Conservation (phyloP, 2,888 invertebrate species). For the Drepanosiphum platanoidis region DNA sequence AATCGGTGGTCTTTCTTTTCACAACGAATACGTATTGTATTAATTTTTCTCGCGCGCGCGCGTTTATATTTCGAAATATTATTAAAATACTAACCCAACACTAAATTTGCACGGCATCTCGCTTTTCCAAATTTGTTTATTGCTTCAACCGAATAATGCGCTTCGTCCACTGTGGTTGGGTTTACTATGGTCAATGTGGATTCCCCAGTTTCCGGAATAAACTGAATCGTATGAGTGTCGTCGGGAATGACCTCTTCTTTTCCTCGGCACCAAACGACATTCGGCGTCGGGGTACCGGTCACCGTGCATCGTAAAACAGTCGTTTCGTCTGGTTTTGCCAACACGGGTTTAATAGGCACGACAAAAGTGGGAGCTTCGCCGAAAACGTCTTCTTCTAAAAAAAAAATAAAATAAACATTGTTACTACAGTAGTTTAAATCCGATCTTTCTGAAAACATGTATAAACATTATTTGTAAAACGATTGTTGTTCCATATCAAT, state of each 20-base stretch:
- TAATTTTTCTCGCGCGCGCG: not conserved
- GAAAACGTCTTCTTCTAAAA: constrained; percentile 76
- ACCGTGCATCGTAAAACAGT: constrained; percentile 77
- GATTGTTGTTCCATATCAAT: no score
- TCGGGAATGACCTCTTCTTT: constrained; percentile 73
- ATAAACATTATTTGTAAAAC: not conserved
- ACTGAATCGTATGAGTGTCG: constrained; percentile 71
- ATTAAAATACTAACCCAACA: constrained; percentile 69
- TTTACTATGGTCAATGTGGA: constrained; percentile 75
- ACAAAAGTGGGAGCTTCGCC: constrained; percentile 76
- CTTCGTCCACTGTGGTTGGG: constrained; percentile 75
- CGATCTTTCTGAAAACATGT: no score
- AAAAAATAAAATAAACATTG: constrained; percentile 25
- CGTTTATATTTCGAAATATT: not conserved
- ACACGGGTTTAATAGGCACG: constrained; percentile 75
- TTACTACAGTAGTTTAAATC: not conserved
- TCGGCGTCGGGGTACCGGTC: constrained; percentile 76
- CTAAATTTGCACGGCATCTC: constrained; percentile 78
- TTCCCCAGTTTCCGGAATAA: constrained; percentile 73
- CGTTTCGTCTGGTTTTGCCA: constrained; percentile 73
- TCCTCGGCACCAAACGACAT: constrained; percentile 77
- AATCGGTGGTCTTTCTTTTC: not conserved
- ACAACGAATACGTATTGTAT: not conserved
- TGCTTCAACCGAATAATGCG: constrained; percentile 77
- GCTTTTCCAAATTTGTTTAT: constrained; percentile 79